Evolutionary conservation across 2,113 vertebrate genomes (phyloP), one percentile per base, ranked within the genome.

Genomic region (Equus quagga): DNA sequence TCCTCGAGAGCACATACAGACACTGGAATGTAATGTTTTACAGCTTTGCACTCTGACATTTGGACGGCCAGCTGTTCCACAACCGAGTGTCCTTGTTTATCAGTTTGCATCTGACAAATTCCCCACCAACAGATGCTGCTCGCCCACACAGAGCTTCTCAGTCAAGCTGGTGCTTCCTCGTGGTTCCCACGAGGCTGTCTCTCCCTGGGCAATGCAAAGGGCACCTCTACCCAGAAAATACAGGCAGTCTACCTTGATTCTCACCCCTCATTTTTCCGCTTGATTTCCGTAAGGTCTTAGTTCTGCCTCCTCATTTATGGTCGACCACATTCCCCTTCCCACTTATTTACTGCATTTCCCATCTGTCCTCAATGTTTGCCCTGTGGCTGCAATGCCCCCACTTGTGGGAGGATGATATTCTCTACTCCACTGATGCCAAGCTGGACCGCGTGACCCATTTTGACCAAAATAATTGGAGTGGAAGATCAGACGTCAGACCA

Each of bases 231-330:
- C 46, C 9, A 0, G 1, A 12, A 15, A n/a, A 1, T 2, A 26
- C 0, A 0, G 8, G 1, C 80, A 2, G 9, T 6, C 36, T 17
- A 3, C 2, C 0, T 9, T 17, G 2, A 7, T 28, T 41, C 60
- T 11, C 11, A 2, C 0, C 24, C 31, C 58, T 13, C 4, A 0
- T 31, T 36, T 26, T 10, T 4, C 64, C 12, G 7, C 24, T 14
- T 6, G 70, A 3, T n/a, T 54, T 73, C 12, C 62, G 51, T 31
- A 17, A 69, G 76, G 31, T 46, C 83, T 15, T 56, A 2, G 33
- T 54, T 19, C 86, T 21, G 3, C 60, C 54, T 46, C n/a, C 64
- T 33, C 51, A 4, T 31, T 41, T 4, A 15, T 0, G 5, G 36
- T 2, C 8, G 64, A 31, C 23, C 33, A 0, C 5, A 2, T 36